phyloP scores from a whole-genome alignment of 2,113 vertebrate genomes.

The Entelurus aequoreus region DNA sequence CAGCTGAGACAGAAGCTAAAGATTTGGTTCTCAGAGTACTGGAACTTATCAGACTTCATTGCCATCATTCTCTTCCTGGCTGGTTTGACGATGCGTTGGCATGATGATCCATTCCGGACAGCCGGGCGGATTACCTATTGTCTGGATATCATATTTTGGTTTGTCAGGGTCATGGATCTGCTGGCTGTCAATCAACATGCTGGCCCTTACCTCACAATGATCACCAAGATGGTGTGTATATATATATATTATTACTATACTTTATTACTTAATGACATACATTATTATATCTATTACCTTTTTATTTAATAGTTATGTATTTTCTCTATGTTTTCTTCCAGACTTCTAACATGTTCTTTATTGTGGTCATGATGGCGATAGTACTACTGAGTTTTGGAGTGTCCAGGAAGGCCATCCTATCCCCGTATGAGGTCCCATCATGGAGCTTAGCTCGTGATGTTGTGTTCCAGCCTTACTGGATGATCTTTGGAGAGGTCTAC shows the following conservation, averaged over 20 bases:
- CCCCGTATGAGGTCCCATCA: conserved; percentile 82
- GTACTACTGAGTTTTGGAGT: conserved; percentile 93
- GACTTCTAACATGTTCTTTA: conserved; percentile 97
- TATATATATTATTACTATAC: background rate
- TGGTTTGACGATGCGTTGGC: conserved; percentile 82
- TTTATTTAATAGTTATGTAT: background rate
- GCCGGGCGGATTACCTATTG: conserved; percentile 85
- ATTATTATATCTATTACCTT: background rate
- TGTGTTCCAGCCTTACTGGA: conserved; percentile 95
- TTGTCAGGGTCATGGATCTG: conserved; percentile 85
- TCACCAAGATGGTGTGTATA: conserved; percentile 90
- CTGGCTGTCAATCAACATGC: conserved; percentile 93
- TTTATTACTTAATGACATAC: background rate
- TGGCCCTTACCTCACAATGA: conserved; percentile 95
- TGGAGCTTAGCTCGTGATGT: conserved; percentile 87
- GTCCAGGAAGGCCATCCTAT: conserved; percentile 89
- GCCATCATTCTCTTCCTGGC: conserved; percentile 84
- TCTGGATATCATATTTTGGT: conserved; percentile 97
- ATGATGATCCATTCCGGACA: conserved; percentile 61
- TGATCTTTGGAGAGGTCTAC: conserved; percentile 98
- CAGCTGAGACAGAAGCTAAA: conserved; percentile 89
- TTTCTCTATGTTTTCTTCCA: conserved; percentile 39
- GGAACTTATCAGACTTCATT: conserved; percentile 88
- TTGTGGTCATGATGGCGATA: conserved; percentile 96
- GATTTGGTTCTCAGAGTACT: conserved; percentile 94